Base-by-base conservation (phyloP, 2,113 vertebrate genomes). In the Pontoporia blainvillei region DNA sequence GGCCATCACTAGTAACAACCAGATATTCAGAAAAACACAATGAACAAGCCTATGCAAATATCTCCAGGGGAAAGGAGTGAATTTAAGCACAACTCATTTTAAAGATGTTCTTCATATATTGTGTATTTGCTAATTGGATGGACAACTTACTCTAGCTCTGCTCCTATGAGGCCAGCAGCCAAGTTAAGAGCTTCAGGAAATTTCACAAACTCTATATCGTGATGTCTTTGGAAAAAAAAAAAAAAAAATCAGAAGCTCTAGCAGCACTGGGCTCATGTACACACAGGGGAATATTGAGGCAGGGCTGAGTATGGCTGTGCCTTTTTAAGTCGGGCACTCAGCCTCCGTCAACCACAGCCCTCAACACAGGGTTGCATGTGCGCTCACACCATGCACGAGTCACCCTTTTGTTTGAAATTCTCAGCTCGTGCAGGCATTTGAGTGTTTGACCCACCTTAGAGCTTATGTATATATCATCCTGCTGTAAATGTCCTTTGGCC, bases 341-440 rank as follows among this genome's bases (percentile, higher is more conserved):
- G 18, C 23, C 52, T 36, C 49, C 0, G 25, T 25, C 8, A 59
- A 57, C 36, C 66, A 69, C 25, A 6, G 12, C 20, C 20, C n/a
- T 72, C 23, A 54, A 3, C 17, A 23, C 1, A 11, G 2, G 6
- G 20, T 18, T 36, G 3, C 4, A 5, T 10, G 9, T 20, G 25
- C 4, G 4, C 1, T 41, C 15, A 29, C 0, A 7, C 4, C 0
- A 5, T 6, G 14, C 34, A 44, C 44, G 18, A 17, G 18, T n/a
- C 10, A 15, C 14, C 2, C 6, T n/a, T 44, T 44, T 15, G 1
- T 17, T 6, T 3, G 27, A 81, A 21, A n/a, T 18, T 3, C 23
- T 54, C 7, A 23, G 6, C 0, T 15, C 23, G 11, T 61, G 4
- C 11, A 10, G 52, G 20, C 29, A 4, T 49, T 15, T 46, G 54